A percentile compares a stretch with the other conserved stretches of the same genome.
Evolutionary conservation across 2,888 invertebrate genomes (phyloP).

Genomic region (Diploptera punctata): DNA sequence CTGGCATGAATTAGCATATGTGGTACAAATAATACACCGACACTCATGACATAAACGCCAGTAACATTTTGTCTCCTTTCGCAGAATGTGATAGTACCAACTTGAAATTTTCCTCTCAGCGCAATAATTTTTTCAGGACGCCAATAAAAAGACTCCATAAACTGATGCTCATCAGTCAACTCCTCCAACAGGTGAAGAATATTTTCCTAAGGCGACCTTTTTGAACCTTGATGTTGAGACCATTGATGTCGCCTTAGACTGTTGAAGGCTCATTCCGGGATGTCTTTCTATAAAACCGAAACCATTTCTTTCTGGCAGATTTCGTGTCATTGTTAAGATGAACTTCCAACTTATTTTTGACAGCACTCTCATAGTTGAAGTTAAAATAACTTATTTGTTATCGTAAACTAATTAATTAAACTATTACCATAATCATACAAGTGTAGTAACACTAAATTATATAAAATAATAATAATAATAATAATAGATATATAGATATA

Average conservation of each 20-base stretch:
- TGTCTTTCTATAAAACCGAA: no score
- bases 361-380: no score
- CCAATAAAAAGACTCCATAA: neutral
- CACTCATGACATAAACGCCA: conserved; percentile 6
- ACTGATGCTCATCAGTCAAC: conserved; percentile 2
- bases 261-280: conserved; percentile 9
- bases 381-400: no score
- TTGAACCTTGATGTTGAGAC: conserved; percentile 17
- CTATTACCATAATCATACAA: no score
- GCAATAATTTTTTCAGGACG: conserved; percentile 24
- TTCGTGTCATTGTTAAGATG: no score
- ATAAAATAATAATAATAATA: no score
- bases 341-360: no score
- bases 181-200: conserved; percentile 2
- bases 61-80: conserved; percentile 21
- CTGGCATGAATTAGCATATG: conserved; percentile 13
- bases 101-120: conserved; percentile 21
- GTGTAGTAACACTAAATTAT: no score
- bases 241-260: neutral
- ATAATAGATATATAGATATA: no score
- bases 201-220: conserved; percentile 9
- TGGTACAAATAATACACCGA: neutral
- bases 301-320: no score
- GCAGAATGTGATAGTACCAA: conserved; percentile 18
- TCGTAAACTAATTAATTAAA: no score